A percentile compares a stretch with the other conserved stretches of the same genome.
These are phyloP conservation scores for Coregonus ussuriensis DNA, from an alignment of 2,797 vertebrate genomes.

Conservation along the genomic window DNA sequence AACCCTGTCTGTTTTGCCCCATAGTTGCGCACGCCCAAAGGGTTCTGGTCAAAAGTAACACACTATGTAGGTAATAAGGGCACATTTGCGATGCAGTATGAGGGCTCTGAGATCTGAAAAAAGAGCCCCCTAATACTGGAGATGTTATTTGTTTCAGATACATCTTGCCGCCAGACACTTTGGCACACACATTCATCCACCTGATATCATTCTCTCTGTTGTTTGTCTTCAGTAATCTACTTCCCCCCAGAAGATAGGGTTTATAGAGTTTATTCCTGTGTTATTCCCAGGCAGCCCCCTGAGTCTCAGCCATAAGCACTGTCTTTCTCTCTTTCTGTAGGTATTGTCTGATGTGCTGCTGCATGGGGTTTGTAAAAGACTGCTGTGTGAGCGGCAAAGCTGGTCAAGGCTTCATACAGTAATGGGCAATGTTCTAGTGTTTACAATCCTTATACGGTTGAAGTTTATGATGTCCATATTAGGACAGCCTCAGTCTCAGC, in stretches of 20 bases:
- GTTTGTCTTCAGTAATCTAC: constrained; percentile 20
- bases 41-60: no score
- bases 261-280: constrained; percentile 29
- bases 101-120: not conserved
- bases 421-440: not conserved
- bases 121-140: not conserved
- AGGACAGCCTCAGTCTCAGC: no score
- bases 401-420: not conserved
- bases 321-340: no score
- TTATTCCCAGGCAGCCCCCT: constrained; percentile 10
- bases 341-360: constrained; percentile 2
- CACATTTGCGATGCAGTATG: not conserved
- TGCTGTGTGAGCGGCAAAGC: not conserved
- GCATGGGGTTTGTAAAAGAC: not conserved
- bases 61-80: not conserved
- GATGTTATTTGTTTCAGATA: constrained; percentile 22
- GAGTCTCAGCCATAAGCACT: not conserved
- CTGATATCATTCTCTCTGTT: constrained; percentile 12
- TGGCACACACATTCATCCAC: constrained; percentile 21
- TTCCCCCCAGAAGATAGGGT: constrained; percentile 24
- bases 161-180: constrained; percentile 16
- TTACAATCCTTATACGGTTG: no score
- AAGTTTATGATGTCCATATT: no score
- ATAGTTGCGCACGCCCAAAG: no score
- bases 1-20: no score